Base-by-base conservation (phyloP, 2,797 vertebrate genomes). In the Myripristis murdjan region DNA sequence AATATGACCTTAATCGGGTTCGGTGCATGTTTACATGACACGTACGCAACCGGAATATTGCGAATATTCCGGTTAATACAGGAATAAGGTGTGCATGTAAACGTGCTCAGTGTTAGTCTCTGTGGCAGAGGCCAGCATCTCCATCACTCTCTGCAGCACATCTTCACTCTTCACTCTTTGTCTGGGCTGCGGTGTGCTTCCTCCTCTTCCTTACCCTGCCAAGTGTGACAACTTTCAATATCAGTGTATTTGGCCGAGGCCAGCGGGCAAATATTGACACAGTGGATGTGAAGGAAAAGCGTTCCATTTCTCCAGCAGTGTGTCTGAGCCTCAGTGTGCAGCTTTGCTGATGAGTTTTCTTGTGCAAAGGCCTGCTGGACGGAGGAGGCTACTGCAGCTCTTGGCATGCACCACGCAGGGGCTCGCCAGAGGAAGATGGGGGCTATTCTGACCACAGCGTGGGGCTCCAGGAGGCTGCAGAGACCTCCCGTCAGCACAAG, bases 181-280 rank as follows among this genome's bases (percentile, higher is more conserved):
- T 49, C 75, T n/a, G 11, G 15, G 28, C 60, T 22, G 23, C 58
- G 15, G 58, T 47, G 31, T 46, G 14, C 37, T 23, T 16, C 37
- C 52, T 26, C 11, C 63, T 23, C 8, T 55, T 54, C 11, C 53
- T 59, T 10, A 55, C 77, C 73, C 77, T 54, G 7, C 68, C 3
- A 52, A 77, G 58, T 79, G 81, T 73, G 77, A 84, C 69, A 59
- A 63, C 85, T 79, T 90, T 67, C 76, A 79, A 84, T 84, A 86
- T 87, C 81, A 37, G 79, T 49, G 73, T 75, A 28, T 85, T 79
- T 89, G 72, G 64, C 84, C 84, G 76, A 84, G 81, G 70, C 83
- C 70, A 31, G 49, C 60, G 52, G 71, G 85, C 76, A 89, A 91
- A 92, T 91, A 89, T 90, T 91, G 90, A 88, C 87, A 41, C 47